phyloP scores from a whole-genome alignment of 2,888 invertebrate genomes.

The Dascillus cervinus region DNA sequence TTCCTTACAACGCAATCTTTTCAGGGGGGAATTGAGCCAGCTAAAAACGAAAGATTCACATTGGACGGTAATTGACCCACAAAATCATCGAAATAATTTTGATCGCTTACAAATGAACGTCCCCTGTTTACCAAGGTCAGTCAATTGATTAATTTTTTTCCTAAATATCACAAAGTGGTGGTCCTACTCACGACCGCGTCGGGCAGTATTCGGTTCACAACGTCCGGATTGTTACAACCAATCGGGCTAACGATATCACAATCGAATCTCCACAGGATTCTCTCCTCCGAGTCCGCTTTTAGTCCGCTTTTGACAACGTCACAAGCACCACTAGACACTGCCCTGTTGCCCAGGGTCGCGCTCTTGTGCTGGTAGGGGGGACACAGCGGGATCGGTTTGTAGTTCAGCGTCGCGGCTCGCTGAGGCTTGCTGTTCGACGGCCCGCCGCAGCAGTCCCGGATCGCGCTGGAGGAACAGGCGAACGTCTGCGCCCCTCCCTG shows the following conservation, averaged over 20 bases:
- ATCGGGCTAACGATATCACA: constrained; percentile 39
- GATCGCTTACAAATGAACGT: neutral
- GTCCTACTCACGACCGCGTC: constrained; percentile 39
- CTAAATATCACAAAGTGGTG: constrained; percentile 41
- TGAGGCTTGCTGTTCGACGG: constrained; percentile 33
- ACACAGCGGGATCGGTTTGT: constrained; percentile 31
- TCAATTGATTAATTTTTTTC: constrained; percentile 12
- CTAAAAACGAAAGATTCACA: too few relatives aligned
- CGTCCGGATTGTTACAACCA: constrained; percentile 39
- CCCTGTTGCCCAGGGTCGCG: constrained; percentile 25
- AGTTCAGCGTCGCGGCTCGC: constrained; percentile 33
- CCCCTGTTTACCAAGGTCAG: constrained; percentile 10
- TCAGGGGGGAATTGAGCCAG: too few relatives aligned
- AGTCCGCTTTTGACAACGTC: constrained; percentile 84
- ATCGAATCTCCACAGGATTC: constrained; percentile 42
- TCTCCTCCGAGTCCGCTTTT: constrained; percentile 71
- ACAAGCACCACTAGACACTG: constrained; percentile 71
- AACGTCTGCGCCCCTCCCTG: constrained; percentile 31
- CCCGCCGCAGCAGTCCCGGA: constrained; percentile 40
- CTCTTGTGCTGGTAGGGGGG: constrained; percentile 25
- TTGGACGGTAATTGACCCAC: too few relatives aligned
- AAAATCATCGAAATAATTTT: neutral
- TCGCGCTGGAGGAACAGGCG: constrained; percentile 37
- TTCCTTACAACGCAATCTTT: too few relatives aligned
- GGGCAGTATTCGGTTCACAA: constrained; percentile 34